phyloP scores from a whole-genome alignment of 2,113 vertebrate species.

The Vidua chalybeata region DNA sequence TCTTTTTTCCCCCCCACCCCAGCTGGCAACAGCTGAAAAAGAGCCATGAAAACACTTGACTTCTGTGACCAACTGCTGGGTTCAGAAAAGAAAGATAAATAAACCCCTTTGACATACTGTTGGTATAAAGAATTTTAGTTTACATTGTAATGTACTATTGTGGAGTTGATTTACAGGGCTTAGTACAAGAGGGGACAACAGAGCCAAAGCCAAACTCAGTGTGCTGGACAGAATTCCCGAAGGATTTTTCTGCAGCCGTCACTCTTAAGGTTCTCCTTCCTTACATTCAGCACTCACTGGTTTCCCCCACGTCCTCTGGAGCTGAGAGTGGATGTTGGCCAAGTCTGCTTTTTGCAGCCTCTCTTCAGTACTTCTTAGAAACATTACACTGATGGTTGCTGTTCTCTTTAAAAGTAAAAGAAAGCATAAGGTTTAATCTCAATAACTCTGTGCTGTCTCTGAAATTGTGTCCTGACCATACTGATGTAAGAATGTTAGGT shows the following conservation, averaged over 20 bases:
- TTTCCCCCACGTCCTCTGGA: constrained; percentile 11
- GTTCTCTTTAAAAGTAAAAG: constrained; percentile 43
- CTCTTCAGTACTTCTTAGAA: constrained; percentile 56
- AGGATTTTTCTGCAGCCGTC: constrained; percentile 41
- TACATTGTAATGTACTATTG: constrained; percentile 79
- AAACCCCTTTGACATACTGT: constrained; percentile 54
- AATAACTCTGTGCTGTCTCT: constrained; percentile 71
- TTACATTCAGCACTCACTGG: not conserved
- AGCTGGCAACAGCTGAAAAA: constrained; percentile 78
- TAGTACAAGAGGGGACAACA: constrained; percentile 53
- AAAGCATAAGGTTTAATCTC: constrained; percentile 35
- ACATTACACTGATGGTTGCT: constrained; percentile 48
- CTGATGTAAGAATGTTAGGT: constrained; percentile 81
- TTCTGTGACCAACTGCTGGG: constrained; percentile 93
- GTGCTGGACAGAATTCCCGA: not conserved
- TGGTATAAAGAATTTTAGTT: constrained; percentile 77
- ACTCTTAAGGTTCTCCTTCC: constrained; percentile 45
- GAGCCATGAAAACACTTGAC: constrained; percentile 94
- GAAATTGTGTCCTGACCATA: constrained; percentile 81
- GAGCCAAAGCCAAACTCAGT: constrained; percentile 31
- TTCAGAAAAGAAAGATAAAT: constrained; percentile 71
- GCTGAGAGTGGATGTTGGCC: not conserved
- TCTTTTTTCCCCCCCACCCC: fast-evolving
- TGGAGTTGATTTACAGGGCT: constrained; percentile 68
- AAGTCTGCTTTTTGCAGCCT: constrained; percentile 46